A percentile compares a stretch with the other conserved stretches of the same genome.
phyloP scores from a whole-genome alignment of 2,113 vertebrate species.

The Hemiprocne comata region DNA sequence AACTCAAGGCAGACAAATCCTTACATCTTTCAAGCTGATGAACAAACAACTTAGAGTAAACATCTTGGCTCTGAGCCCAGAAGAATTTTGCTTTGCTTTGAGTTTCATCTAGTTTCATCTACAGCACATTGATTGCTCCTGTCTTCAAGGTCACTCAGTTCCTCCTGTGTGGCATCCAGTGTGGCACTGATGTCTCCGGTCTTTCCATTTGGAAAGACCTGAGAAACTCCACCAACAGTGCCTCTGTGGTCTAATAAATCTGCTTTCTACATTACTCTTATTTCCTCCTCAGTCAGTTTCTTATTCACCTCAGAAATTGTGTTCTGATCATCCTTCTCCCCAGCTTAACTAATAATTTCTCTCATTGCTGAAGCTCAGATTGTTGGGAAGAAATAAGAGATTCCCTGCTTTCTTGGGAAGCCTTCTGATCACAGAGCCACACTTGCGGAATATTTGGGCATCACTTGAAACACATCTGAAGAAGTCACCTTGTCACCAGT shows the following conservation, averaged over 20 bases:
- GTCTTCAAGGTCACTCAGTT: background rate
- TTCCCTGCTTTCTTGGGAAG: background rate
- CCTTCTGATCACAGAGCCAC: background rate
- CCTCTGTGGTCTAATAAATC: background rate
- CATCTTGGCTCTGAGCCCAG: background rate
- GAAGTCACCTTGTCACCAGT: background rate
- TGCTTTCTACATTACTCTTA: background rate
- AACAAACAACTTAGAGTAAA: background rate
- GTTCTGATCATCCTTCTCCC: background rate
- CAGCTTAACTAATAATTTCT: background rate
- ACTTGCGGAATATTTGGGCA: background rate
- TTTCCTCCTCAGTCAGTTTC: background rate
- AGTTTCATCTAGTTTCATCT: background rate
- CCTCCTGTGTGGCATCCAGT: background rate
- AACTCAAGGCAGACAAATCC: background rate
- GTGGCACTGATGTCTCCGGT: background rate
- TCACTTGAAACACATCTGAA: background rate
- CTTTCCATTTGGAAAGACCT: background rate
- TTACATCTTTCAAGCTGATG: background rate
- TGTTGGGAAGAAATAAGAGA: background rate
- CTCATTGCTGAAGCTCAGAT: background rate
- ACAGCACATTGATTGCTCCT: background rate
- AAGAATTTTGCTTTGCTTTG: background rate
- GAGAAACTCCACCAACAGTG: background rate
- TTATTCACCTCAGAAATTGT: background rate